phyloP scores from a whole-genome alignment of 1,140 invertebrate species.

The Homalodisca vitripennis region DNA sequence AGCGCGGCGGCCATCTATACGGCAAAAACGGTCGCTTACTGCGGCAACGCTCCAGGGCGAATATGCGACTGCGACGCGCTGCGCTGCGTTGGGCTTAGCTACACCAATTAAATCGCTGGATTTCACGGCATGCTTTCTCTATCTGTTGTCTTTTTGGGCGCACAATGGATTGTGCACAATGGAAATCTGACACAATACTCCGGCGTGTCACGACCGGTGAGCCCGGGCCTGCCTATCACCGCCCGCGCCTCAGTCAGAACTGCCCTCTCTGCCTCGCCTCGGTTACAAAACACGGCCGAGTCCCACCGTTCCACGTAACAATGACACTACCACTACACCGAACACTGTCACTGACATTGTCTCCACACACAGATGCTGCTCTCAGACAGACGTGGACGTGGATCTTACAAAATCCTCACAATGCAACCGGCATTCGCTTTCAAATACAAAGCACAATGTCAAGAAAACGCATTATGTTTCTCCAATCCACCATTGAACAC shows the following conservation, averaged over 20 bases:
- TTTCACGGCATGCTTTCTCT: slow-evolving; percentile 18
- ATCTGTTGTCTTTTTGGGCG: slow-evolving; percentile 14
- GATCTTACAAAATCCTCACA: no score
- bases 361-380: background rate
- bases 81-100: no score
- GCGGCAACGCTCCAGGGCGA: background rate
- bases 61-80: background rate
- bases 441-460: no score
- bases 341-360: background rate
- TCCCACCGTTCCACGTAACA: background rate
- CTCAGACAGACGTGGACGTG: no score
- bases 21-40: background rate
- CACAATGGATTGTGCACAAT: slow-evolving; percentile 18
- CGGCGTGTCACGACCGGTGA: slow-evolving; percentile 21
- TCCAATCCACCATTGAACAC: no score
- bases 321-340: background rate
- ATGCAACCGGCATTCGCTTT: no score
- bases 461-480: no score
- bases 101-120: slow-evolving; percentile 9
- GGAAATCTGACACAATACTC: background rate
- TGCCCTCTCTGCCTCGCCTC: no score
- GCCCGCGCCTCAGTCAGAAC: background rate
- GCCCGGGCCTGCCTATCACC: slow-evolving; percentile 3
- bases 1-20: background rate
- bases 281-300: background rate